Percentiles rank a stretch among this genome's conserved stretches.
These are phyloP conservation scores for Idaea biselata DNA, from an alignment of 2,888 invertebrate species.

Conservation along the genomic window DNA sequence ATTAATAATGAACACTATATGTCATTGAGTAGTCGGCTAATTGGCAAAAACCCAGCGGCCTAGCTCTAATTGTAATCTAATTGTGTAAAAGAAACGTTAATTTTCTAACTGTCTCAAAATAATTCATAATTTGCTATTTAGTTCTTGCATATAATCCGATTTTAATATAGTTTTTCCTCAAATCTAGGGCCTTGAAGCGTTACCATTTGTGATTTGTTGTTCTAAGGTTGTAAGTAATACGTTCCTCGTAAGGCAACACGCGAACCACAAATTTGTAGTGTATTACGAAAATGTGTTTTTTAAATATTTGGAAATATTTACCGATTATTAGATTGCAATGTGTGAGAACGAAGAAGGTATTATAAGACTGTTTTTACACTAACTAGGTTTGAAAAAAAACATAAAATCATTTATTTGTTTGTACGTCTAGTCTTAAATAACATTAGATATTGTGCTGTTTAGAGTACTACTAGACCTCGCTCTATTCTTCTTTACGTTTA, in stretches of 20 bases:
- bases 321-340: background rate
- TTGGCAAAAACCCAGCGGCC: too few species aligned
- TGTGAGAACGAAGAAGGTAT: background rate
- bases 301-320: conserved; percentile 18
- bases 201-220: background rate
- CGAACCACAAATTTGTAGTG: background rate
- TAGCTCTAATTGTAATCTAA: too few species aligned
- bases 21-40: too few species aligned
- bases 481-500: too few species aligned
- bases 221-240: background rate
- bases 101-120: too few species aligned
- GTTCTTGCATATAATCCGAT: background rate
- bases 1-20: too few species aligned
- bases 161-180: background rate
- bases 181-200: background rate
- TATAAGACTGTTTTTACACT: background rate
- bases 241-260: background rate
- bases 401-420: too few species aligned
- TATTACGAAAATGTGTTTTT: background rate
- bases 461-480: too few species aligned
- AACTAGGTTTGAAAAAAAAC: background rate
- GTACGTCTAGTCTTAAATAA: too few species aligned
- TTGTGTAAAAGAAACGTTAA: too few species aligned
- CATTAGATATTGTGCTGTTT: too few species aligned
- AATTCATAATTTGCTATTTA: background rate